A percentile compares a stretch with the other conserved stretches of the same genome.
Evolutionary conservation across 2,888 invertebrate genomes (phyloP).

Genomic region (Cantharis lateralis): DNA sequence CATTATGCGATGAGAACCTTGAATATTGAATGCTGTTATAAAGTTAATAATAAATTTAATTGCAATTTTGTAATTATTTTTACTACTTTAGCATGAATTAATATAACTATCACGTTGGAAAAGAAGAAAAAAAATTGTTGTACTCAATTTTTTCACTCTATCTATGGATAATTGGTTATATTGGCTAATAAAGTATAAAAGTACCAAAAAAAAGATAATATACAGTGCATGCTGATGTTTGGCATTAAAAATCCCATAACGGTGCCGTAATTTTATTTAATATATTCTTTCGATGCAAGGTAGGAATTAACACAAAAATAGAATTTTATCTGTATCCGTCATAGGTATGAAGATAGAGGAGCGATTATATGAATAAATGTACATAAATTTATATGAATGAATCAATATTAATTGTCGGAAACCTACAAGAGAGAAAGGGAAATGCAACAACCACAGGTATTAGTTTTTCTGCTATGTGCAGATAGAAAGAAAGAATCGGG

Average conservation of each 20-base stretch:
- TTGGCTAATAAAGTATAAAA: too few species aligned
- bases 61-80: background rate
- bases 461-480: too few species aligned
- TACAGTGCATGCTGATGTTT: too few species aligned
- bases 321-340: background rate
- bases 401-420: background rate
- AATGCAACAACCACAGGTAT: background rate
- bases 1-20: background rate
- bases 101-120: background rate
- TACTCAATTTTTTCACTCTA: too few species aligned
- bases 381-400: background rate
- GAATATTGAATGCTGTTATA: background rate
- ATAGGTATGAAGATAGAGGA: background rate
- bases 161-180: too few species aligned
- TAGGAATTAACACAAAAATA: background rate
- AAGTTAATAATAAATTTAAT: background rate
- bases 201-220: too few species aligned
- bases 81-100: background rate
- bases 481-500: too few species aligned
- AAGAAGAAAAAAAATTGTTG: background rate
- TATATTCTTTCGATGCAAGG: background rate
- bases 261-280: background rate
- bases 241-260: too few species aligned
- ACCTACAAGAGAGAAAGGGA: background rate
- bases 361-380: background rate